Evolutionary conservation across 1,140 invertebrate genomes (phyloP).

Genomic region (Papilio polyxenes): DNA sequence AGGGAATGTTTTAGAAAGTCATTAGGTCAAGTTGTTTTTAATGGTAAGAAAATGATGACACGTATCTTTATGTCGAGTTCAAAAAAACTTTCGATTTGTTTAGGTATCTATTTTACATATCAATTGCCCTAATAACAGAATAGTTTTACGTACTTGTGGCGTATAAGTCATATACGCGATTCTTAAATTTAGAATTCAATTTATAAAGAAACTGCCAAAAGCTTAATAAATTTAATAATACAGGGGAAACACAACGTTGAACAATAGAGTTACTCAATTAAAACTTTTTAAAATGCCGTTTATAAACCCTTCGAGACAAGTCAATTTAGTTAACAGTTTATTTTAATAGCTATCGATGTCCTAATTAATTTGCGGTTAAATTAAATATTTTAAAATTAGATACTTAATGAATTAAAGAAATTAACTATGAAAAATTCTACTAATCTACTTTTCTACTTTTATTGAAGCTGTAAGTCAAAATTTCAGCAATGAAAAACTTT

Average conservation of each 20-base stretch:
- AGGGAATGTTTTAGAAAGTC: background rate
- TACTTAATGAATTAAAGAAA: background rate
- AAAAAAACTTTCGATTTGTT: too few relatives aligned
- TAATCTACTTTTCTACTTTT: background rate
- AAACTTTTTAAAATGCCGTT: slow-evolving; percentile 18
- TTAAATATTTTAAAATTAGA: background rate
- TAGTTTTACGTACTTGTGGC: too few relatives aligned
- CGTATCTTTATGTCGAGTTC: too few relatives aligned
- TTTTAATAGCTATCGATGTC: background rate
- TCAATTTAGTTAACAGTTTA: slow-evolving; percentile 8
- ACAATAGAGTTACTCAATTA: slow-evolving; percentile 1
- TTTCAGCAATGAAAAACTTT: background rate
- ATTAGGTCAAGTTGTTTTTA: slow-evolving; percentile 5
- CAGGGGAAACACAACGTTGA: background rate
- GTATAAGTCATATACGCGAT: background rate
- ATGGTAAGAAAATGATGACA: background rate
- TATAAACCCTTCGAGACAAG: slow-evolving; percentile 8
- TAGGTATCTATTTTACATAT: background rate
- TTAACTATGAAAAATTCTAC: background rate
- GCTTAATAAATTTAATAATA: background rate
- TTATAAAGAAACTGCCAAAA: background rate
- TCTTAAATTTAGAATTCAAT: background rate
- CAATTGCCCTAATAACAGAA: background rate
- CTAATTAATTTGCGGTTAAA: background rate
- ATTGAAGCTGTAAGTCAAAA: background rate